phyloP scores from a whole-genome alignment of 2,888 invertebrate species.

The Furcula furcula region DNA sequence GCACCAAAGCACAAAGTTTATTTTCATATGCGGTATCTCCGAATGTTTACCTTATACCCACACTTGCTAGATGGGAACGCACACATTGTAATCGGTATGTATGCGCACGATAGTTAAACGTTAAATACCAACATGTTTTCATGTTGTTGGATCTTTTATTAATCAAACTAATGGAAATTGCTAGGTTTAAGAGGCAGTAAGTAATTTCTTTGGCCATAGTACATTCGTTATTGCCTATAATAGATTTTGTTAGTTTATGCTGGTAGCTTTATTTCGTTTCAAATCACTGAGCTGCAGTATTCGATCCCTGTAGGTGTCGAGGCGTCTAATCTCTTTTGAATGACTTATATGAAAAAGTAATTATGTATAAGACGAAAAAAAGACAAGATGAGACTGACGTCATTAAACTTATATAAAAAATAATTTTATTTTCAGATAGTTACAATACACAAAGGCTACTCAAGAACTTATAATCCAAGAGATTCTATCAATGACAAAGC shows the following conservation, averaged over 20 bases:
- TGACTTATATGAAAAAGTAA: no score
- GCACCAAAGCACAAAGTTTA: constrained; percentile 14
- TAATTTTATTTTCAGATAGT: constrained; percentile 4
- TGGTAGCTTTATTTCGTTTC: constrained; percentile 9
- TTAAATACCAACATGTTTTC: constrained; percentile 67
- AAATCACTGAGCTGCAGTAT: no score
- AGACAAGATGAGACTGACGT: no score
- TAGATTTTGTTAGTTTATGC: constrained; percentile 6
- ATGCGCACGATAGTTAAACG: constrained; percentile 68
- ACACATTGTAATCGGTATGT: constrained; percentile 42
- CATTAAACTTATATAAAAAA: no score
- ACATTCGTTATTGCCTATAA: constrained; percentile 21
- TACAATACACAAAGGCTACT: background rate
- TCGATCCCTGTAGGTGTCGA: no score
- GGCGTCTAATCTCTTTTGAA: no score
- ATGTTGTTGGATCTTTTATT: constrained; percentile 62
- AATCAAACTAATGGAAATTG: constrained; percentile 72
- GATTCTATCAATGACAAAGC: background rate
- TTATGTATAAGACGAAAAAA: no score
- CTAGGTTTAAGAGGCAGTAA: constrained; percentile 46
- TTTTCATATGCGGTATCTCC: constrained; percentile 14
- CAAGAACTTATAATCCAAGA: background rate
- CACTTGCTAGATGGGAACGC: constrained; percentile 46
- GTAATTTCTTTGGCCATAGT: constrained; percentile 44
- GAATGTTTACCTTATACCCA: constrained; percentile 41